Base-by-base conservation (phyloP, 2,888 invertebrate species). In the Branchellion lobata region DNA sequence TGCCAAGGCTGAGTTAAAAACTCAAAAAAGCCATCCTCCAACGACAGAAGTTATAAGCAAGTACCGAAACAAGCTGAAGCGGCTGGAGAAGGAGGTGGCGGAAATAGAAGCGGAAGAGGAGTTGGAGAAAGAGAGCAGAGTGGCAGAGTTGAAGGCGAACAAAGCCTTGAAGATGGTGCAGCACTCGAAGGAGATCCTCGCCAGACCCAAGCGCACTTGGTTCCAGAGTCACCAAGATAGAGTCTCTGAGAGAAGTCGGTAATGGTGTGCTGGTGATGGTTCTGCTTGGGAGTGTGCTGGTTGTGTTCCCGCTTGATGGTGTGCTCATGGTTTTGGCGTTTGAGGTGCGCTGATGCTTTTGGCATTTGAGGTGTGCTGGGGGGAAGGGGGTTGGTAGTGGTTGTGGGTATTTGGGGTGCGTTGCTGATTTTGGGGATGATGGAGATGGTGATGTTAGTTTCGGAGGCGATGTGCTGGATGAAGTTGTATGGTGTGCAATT, bases 141-240 rank as follows among this genome's bases (percentile, higher is more conserved):
- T 93, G 81, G 94, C 93, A 83, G 95, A 96, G 87, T 93, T 93
- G 83, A 92, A 94, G 85, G 91, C 93, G 0, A 92, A 86, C 68
- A 92, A 92, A 34, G 85, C 81, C n/a, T 47, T 27, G 27, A 80
- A 81, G 51, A 74, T 81, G 24, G 72, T 81, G 1, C 79, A 81
- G 29, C 40, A 78, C 31, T 3, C 1, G 18, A 68, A 72, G 29
- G 69, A 80, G 27, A 65, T 40, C 14, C 14, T 31, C 34, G 36
- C 61, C 33, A 34, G 78, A 3, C 78, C 68, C 8, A 81, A 81
- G 53, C 31, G 80, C 47, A 61, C 29, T 24, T 81, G 82, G 81
- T 81, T 81, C 68, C 82, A 81, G 65, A 78, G 77, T 0, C 80
- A 80, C 40, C 29, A 78, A 8, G 81, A 82, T 51, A 29, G 82